Evolutionary conservation across 1,140 invertebrate species (phyloP).

Genomic region (Ephestia elutella): DNA sequence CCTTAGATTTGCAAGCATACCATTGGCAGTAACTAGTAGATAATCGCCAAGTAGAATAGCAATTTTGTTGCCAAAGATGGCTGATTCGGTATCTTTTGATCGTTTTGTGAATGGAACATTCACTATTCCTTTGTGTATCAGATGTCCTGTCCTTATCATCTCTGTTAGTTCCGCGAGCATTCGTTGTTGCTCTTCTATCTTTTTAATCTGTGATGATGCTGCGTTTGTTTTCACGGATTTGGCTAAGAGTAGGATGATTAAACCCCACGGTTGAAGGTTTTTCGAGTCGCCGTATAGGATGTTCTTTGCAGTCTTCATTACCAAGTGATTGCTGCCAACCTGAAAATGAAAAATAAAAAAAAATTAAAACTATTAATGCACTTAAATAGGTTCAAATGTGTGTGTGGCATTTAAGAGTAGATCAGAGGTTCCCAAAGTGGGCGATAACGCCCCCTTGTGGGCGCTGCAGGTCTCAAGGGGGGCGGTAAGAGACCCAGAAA

Average conservation of each 20-base stretch:
- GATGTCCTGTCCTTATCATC: slow-evolving; percentile 94
- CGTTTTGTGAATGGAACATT: slow-evolving; percentile 78
- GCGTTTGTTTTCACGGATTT: slow-evolving; percentile 80
- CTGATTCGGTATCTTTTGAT: slow-evolving; percentile 61
- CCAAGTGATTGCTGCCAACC: slow-evolving; percentile 90
- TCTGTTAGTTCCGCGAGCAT: slow-evolving; percentile 92
- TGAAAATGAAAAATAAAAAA: slow-evolving; percentile 29
- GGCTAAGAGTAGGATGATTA: slow-evolving; percentile 89
- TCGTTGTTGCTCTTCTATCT: slow-evolving; percentile 79
- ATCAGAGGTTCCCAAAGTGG: too few species aligned
- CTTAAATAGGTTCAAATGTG: neutral
- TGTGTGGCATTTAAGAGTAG: too few species aligned
- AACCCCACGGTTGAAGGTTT: slow-evolving; percentile 90
- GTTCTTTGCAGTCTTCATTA: slow-evolving; percentile 90
- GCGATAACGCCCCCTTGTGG: too few species aligned
- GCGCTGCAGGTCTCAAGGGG: too few species aligned
- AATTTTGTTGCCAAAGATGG: slow-evolving; percentile 91
- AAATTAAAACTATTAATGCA: neutral
- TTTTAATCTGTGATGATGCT: slow-evolving; percentile 24
- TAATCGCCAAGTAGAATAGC: slow-evolving; percentile 92
- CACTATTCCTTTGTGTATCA: slow-evolving; percentile 91
- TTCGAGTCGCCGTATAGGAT: slow-evolving; percentile 89
- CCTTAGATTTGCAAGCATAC: slow-evolving; percentile 83
- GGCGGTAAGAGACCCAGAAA: too few species aligned
- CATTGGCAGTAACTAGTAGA: slow-evolving; percentile 87